Evolutionary conservation across 2,113 vertebrate genomes (phyloP), one percentile per base, ranked within the genome.

Genomic region (Sturnira hondurensis): DNA sequence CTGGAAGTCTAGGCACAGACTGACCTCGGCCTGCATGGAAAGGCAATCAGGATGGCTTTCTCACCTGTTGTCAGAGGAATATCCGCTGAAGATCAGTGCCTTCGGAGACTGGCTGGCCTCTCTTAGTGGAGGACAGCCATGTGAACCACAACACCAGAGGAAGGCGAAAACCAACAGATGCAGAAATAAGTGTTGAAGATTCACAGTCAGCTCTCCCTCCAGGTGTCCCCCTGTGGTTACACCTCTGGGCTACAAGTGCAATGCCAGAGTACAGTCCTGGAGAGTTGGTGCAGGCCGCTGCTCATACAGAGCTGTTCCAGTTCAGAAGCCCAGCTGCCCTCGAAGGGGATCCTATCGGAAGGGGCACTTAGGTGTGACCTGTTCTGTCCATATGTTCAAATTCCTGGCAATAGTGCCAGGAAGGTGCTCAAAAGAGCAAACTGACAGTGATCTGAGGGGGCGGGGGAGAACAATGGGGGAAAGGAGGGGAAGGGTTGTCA

Each of bases 241-340:
- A n/a, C 6, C 73, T 86, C 5, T 3, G 0, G 16, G 28, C 47
- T 9, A 28, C 10, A 2, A 0, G 5, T 43, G 10, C 13, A 2
- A 41, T 2, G 58, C 22, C 74, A 14, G 36, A 86, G 73, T 67
- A 38, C 83, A 41, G 85, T 73, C 24, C 67, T 20, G 31, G 11
- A 74, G 78, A 52, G 28, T 6, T 38, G 58, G 52, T 3, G 2
- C 12, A 20, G 50, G 26, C 26, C 19, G 7, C 24, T 33, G 6
- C 28, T n/a, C 9, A 45, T 4, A 36, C 4, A 7, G 58, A 77
- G 19, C 50, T 65, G 28, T 47, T 45, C 65, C 10, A 31, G 56
- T 54, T 36, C 58, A 5, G 56, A 31, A 41, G 36, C 33, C 71
- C n/a, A 81, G n/a, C 28, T 12, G 9, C 2, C 36, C 9, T 20